phyloP scores from a whole-genome alignment of 53 echinoderm and acorn worm species.

The Stichopus horrens region DNA sequence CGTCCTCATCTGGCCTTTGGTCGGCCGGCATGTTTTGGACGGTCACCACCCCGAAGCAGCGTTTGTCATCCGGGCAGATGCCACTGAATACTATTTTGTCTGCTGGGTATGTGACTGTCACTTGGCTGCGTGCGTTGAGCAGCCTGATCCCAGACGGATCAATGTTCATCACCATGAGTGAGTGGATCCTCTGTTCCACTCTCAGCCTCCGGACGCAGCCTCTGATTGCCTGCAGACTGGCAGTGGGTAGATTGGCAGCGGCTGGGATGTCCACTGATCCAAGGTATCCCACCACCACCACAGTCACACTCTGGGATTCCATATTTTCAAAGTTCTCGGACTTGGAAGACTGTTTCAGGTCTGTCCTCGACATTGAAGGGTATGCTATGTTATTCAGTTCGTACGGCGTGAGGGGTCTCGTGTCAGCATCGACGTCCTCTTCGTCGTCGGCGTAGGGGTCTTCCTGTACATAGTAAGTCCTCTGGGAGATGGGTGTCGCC shows the following conservation, averaged over 20 bases:
- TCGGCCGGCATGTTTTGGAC: slow-evolving; percentile 65
- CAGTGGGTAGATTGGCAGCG: slow-evolving; percentile 91
- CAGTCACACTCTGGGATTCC: slow-evolving; percentile 4
- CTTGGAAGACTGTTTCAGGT: background rate
- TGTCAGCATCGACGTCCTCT: slow-evolving; percentile 59
- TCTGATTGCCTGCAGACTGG: slow-evolving; percentile 96
- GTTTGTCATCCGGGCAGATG: slow-evolving; percentile 94
- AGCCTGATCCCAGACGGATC: slow-evolving; percentile 72
- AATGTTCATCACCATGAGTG: slow-evolving; percentile 93
- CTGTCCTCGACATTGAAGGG: slow-evolving; percentile 53
- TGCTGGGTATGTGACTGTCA: slow-evolving; percentile 83
- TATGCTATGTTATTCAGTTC: slow-evolving; percentile 89
- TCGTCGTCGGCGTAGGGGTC: slow-evolving; percentile 57
- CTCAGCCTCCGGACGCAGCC: slow-evolving; percentile 93
- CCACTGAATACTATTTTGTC: slow-evolving; percentile 91
- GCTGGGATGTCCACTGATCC: slow-evolving; percentile 99
- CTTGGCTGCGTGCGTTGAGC: slow-evolving; percentile 70
- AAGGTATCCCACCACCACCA: slow-evolving; percentile 85
- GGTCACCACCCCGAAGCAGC: slow-evolving; percentile 95
- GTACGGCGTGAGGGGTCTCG: slow-evolving; percentile 80
- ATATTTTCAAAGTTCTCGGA: background rate
- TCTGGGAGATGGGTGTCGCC: slow-evolving; percentile 50
- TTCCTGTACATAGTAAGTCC: slow-evolving; percentile 61
- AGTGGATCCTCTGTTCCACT: slow-evolving; percentile 91
- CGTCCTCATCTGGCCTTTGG: slow-evolving; percentile 66